A percentile compares a stretch with the other conserved stretches of the same genome.
These are phyloP conservation scores for Caretta caretta DNA, from an alignment of 2,113 vertebrate species.

Conservation along the genomic window DNA sequence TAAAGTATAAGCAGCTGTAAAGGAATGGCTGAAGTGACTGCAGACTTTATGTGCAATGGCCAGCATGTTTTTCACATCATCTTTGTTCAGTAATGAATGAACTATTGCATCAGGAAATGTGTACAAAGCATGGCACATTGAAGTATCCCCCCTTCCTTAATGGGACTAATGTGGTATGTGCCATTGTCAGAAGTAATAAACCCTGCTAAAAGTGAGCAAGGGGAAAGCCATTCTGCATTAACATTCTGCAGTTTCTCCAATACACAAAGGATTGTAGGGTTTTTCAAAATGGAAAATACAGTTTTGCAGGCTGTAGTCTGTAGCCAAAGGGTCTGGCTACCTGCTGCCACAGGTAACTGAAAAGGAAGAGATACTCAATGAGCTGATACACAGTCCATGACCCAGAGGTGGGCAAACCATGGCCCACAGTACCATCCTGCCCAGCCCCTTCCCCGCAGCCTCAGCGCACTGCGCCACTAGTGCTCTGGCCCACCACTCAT, in stretches of 20 bases:
- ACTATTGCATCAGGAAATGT: neutral
- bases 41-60: neutral
- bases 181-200: neutral
- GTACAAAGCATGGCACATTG: neutral
- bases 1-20: neutral
- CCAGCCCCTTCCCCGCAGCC: no score
- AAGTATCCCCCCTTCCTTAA: neutral
- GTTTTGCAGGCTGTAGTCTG: neutral
- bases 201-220: neutral
- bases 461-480: no score
- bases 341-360: neutral
- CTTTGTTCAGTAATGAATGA: constrained; percentile 37
- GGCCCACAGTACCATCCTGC: no score
- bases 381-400: neutral
- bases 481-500: no score
- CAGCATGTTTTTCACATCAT: neutral
- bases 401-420: no score
- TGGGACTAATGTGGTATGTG: neutral
- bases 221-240: neutral
- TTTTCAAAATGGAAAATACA: neutral
- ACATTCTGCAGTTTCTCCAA: accelerated
- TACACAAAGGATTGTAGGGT: neutral
- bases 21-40: accelerated
- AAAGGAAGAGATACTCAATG: accelerated
- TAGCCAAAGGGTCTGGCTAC: accelerated